phyloP scores from a whole-genome alignment of 2,888 invertebrate genomes.

The Alsophila aescularia region DNA sequence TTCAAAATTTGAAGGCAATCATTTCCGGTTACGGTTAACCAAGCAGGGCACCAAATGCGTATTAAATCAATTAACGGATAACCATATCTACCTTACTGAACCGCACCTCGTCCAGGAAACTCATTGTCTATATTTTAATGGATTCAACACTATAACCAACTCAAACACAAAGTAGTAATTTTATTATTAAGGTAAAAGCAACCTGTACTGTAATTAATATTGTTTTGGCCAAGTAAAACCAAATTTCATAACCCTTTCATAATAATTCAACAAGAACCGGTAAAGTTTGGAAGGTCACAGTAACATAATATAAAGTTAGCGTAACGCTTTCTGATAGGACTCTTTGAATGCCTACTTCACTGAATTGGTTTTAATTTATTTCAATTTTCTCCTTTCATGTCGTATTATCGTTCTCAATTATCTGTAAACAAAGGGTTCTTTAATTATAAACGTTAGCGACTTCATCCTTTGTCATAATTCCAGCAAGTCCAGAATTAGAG shows the following conservation, averaged over 20 bases:
- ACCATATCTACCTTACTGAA: too few species aligned
- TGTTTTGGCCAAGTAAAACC: constrained; percentile 34
- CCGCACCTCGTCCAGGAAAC: too few species aligned
- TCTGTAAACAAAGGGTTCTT: constrained; percentile 49
- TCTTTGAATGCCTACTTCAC: constrained; percentile 40
- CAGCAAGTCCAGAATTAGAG: constrained; percentile 32
- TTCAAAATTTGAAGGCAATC: too few species aligned
- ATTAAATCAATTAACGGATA: too few species aligned
- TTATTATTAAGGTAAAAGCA: constrained; percentile 1
- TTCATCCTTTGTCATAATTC: constrained; percentile 48
- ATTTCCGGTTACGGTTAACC: too few species aligned
- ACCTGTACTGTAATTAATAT: constrained; percentile 35
- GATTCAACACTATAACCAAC: background rate
- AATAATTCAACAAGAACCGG: constrained; percentile 45
- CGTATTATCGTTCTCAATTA: constrained; percentile 54
- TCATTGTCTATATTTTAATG: too few species aligned
- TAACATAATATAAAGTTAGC: constrained; percentile 35
- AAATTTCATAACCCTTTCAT: constrained; percentile 43
- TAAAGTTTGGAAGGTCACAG: constrained; percentile 43
- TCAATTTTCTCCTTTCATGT: constrained; percentile 56
- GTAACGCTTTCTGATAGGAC: constrained; percentile 43
- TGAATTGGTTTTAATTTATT: constrained; percentile 52
- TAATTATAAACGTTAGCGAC: constrained; percentile 47
- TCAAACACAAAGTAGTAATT: background rate
- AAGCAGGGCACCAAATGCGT: too few species aligned